A percentile compares a stretch with the other conserved stretches of the same genome.
Evolutionary conservation across 2,888 invertebrate genomes (phyloP).

Genomic region (Plagiodera versicolora): DNA sequence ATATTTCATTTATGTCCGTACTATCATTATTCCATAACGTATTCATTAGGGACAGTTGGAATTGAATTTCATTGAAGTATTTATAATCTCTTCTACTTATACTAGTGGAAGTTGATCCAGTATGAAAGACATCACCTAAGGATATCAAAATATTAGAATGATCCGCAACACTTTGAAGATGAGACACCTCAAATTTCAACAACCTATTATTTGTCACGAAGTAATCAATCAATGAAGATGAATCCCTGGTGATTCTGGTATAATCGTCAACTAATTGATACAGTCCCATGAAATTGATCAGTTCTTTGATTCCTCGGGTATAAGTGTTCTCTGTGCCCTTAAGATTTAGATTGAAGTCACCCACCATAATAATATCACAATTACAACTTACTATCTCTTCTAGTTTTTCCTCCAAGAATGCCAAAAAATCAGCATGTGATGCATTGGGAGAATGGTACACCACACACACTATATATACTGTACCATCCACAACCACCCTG

Average conservation of each 20-base stretch:
- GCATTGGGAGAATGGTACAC: slow-evolving; percentile 8
- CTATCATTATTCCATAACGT: too few species aligned
- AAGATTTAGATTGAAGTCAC: too few species aligned
- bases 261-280: too few species aligned
- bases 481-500: slow-evolving; percentile 2
- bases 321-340: not conserved
- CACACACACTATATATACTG: slow-evolving; percentile 7
- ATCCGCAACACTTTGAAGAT: not conserved
- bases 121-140: not conserved
- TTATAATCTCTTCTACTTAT: not conserved
- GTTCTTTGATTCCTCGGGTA: slow-evolving; percentile 2
- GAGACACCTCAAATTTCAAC: too few species aligned
- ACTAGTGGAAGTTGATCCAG: too few species aligned
- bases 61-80: not conserved
- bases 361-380: too few species aligned
- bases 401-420: slow-evolving; percentile 1
- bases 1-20: too few species aligned
- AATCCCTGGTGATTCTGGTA: too few species aligned
- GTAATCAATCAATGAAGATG: too few species aligned
- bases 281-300: slow-evolving; percentile 7
- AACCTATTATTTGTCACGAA: too few species aligned
- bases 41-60: too few species aligned
- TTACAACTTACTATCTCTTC: too few species aligned
- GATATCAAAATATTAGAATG: slow-evolving; percentile 1
- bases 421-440: slow-evolving; percentile 6